Base-by-base conservation (phyloP, 2,113 vertebrate species). In the Barbus barbus region DNA sequence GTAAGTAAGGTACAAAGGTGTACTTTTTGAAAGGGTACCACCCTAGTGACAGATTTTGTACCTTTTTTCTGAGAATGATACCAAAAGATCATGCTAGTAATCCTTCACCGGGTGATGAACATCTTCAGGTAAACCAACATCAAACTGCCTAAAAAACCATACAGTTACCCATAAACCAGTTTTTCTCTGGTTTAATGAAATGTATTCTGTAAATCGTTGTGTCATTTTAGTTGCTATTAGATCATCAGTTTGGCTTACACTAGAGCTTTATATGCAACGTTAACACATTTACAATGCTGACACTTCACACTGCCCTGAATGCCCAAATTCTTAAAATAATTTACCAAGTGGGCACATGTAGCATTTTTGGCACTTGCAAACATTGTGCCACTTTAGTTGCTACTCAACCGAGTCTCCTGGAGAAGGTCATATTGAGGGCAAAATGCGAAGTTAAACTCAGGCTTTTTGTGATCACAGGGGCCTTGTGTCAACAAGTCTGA, bases 401-500 rank as follows among this genome's bases (percentile, higher is more conserved):
- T 69, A 24, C n/a, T 31, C 73, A 73, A 11, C 56, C 20, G 33
- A 48, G 76, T 87, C 46, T 83, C 60, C 76, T 75, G 83, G 14
- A 75, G 51, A 46, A 48, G 83, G 74, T 87, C 83, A 81, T 72
- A 31, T 18, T 60, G 6, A 82, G 86, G 74, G 67, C 58, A 83
- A 31, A 38, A 41, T 14, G 16, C 24, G 48, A 58, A 74, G 69
- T 24, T 69, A 69, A 69, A 53, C 36, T 69, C 3, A n/a, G 28
- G 22, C 41, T 44, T 79, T 79, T 82, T 79, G 79, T 67, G 28
- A 85, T 81, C 38, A 28, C 76, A 71, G n/a, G 61, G 77, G 46
- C 73, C 81, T 85, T 85, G 48, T 83, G 84, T 83, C 76, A 85
- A 88, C 86, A 88, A 71, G 69, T 80, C 31, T 56, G 73, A 79